Evolutionary conservation across 2,113 vertebrate genomes (phyloP).

Genomic region (Onychorhynchus coronatus): DNA sequence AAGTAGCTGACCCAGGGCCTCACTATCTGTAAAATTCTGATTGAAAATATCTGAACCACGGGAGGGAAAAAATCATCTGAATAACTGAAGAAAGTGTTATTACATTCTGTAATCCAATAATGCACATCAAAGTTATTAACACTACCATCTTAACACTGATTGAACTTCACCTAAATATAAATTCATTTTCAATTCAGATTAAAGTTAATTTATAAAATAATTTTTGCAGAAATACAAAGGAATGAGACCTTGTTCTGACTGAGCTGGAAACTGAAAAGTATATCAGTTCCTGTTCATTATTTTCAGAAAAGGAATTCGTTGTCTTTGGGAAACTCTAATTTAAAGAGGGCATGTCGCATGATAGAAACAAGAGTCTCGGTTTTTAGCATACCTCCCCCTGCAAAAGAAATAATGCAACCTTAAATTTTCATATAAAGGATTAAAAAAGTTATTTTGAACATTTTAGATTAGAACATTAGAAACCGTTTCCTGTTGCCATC

Average conservation of each 20-base stretch:
- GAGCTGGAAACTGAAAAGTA: not conserved
- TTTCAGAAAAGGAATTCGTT: not conserved
- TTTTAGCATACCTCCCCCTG: not conserved
- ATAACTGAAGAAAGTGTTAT: slow-evolving; percentile 2
- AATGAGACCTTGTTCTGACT: not conserved
- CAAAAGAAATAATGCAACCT: not conserved
- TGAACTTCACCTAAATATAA: slow-evolving; percentile 6
- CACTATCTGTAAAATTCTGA: not conserved
- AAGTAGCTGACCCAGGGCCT: not conserved
- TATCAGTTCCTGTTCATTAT: not conserved
- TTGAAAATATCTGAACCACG: not conserved
- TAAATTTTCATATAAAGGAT: not conserved
- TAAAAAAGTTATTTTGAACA: not conserved
- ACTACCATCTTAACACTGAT: not conserved
- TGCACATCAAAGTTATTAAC: not conserved
- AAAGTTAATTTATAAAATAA: not conserved
- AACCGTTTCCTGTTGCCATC: not conserved
- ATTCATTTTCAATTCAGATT: not conserved
- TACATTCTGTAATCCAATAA: not conserved
- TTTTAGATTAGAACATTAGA: not conserved
- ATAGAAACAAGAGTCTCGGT: not conserved
- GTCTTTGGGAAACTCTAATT: not conserved
- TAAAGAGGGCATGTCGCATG: not conserved
- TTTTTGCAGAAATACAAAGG: not conserved
- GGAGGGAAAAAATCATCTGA: not conserved